A percentile compares a stretch with the other conserved stretches of the same genome.
phyloP scores from a whole-genome alignment of 2,888 invertebrate genomes.

The Aricia artaxerxes region DNA sequence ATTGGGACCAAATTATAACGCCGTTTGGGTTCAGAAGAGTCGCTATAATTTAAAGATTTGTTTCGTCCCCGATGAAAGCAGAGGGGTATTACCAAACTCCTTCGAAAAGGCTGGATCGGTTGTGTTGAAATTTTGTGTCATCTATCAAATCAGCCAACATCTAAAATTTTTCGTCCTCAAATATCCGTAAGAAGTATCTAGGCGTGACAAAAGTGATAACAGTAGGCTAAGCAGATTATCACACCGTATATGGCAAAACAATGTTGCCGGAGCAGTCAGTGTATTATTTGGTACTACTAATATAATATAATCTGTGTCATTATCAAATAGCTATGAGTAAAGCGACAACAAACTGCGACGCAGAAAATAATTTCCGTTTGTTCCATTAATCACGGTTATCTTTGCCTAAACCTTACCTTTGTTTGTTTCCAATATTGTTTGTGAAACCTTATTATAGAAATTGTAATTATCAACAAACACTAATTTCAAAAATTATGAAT shows the following conservation, averaged over 20 bases:
- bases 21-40: neutral
- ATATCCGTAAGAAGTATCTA: no score
- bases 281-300: no score
- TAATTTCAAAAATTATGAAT: neutral
- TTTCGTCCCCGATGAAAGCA: neutral
- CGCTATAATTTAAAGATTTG: neutral
- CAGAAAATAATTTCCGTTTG: neutral
- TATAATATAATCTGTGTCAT: no score
- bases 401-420: constrained; percentile 4
- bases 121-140: no score
- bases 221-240: no score
- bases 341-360: neutral
- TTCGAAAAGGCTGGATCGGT: neutral
- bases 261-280: no score
- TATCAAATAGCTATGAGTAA: neutral
- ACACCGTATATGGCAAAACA: no score
- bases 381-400: constrained; percentile 19
- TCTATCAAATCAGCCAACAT: no score
- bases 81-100: neutral
- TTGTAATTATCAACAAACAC: neutral
- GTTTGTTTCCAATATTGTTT: constrained; percentile 23
- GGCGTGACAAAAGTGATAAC: no score
- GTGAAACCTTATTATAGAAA: neutral
- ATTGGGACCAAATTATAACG: neutral
- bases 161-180: no score